Conservation (phyloP, 2,797 vertebrate species). For the Huso huso region DNA sequence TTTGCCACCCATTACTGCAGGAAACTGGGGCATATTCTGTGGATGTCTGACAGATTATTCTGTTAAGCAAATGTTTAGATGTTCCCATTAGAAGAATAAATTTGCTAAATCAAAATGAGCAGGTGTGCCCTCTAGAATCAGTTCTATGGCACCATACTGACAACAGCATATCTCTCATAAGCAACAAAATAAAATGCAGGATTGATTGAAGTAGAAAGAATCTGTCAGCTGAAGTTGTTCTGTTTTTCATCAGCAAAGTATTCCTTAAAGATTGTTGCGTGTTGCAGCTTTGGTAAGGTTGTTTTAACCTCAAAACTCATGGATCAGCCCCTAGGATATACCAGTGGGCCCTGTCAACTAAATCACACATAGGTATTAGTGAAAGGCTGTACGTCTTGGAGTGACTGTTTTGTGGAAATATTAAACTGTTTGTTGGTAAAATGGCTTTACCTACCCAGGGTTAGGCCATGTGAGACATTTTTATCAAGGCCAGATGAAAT, state of each 20-base stretch:
- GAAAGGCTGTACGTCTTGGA: slow-evolving; percentile 17
- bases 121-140: background rate
- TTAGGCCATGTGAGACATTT: slow-evolving; percentile 13
- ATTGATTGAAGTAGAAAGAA: too few species aligned
- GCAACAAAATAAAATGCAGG: too few species aligned
- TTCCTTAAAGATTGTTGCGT: background rate
- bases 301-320: slow-evolving; percentile 23
- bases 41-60: too few species aligned
- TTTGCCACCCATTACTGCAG: too few species aligned
- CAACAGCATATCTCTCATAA: too few species aligned
- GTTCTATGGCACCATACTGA: background rate
- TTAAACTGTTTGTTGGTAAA: slow-evolving; percentile 21
- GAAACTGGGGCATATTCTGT: too few species aligned
- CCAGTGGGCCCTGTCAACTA: slow-evolving; percentile 26
- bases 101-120: background rate
- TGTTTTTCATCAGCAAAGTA: too few species aligned
- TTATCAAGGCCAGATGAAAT: slow-evolving; percentile 33
- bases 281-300: background rate
- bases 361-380: slow-evolving; percentile 25
- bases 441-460: slow-evolving; percentile 10
- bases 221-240: too few species aligned
- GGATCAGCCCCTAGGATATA: slow-evolving; percentile 25
- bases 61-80: background rate
- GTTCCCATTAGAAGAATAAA: background rate
- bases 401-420: slow-evolving; percentile 24